Evolutionary conservation across 2,797 vertebrate genomes (phyloP).

Genomic region (Sebastes variabilis): DNA sequence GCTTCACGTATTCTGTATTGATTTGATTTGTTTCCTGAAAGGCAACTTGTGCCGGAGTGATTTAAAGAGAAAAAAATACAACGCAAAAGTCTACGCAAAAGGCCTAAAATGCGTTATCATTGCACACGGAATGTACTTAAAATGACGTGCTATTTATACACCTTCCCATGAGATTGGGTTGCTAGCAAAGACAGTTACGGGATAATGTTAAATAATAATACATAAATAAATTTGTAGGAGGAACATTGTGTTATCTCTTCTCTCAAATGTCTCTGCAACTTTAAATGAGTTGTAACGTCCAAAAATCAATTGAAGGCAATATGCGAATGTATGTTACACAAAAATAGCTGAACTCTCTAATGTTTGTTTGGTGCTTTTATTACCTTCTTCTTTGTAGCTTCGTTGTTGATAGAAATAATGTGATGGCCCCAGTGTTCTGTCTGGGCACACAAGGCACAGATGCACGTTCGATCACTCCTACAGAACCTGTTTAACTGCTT

Average conservation of each 20-base stretch:
- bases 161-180: no score
- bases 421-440: slow-evolving; percentile 72
- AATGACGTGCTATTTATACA: no score
- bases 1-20: neutral
- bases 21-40: neutral
- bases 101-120: no score
- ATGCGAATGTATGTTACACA: neutral
- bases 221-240: neutral
- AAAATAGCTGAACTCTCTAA: neutral
- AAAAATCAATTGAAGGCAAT: neutral
- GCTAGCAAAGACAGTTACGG: neutral
- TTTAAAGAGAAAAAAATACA: no score
- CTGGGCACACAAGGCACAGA: slow-evolving; percentile 67
- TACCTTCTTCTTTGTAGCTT: slow-evolving; percentile 67
- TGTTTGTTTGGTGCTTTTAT: neutral
- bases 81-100: no score
- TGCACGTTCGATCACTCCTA: slow-evolving; percentile 45
- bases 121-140: no score
- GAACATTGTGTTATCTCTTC: neutral
- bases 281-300: neutral
- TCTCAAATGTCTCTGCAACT: neutral
- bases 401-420: slow-evolving; percentile 44
- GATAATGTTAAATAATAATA: neutral
- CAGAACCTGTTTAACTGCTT: slow-evolving; percentile 61
- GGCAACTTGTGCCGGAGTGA: no score